Evolutionary conservation across 2,797 vertebrate genomes (phyloP).

Genomic region (Monodelphis domestica): DNA sequence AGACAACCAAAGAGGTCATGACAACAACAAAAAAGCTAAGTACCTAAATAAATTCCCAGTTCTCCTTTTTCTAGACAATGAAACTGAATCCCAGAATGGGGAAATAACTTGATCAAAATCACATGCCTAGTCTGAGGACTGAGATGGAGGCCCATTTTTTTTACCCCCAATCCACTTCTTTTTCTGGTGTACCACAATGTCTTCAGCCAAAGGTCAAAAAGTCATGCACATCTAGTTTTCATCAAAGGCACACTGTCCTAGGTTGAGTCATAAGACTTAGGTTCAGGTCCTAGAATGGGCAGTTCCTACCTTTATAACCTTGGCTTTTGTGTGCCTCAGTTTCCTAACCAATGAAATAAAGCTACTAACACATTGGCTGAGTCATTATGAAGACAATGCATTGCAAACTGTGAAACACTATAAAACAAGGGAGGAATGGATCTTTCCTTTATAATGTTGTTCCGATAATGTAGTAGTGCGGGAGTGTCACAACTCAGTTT

Average conservation of each 20-base stretch:
- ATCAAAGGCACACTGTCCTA: no score
- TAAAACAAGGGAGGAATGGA: background rate
- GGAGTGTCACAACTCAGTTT: no score
- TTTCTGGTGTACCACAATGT: background rate
- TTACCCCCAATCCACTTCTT: background rate
- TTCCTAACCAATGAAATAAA: conserved; percentile 20
- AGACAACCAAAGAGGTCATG: no score
- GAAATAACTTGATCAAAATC: background rate
- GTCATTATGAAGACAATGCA: background rate
- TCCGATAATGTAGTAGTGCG: no score
- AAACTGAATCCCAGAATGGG: background rate
- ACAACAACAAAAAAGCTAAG: no score
- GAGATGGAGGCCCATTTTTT: conserved; percentile 17
- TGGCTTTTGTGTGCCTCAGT: background rate
- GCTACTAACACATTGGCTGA: background rate
- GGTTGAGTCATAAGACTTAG: background rate
- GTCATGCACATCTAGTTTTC: no score
- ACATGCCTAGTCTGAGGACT: background rate
- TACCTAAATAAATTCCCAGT: no score
- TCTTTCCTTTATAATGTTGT: no score
- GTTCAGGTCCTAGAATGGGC: background rate
- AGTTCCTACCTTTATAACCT: conserved; percentile 26
- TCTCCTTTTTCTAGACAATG: no score
- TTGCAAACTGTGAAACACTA: background rate
- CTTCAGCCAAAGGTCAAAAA: background rate